phyloP scores from a whole-genome alignment of 2,113 vertebrate genomes.

The Cygnus atratus region DNA sequence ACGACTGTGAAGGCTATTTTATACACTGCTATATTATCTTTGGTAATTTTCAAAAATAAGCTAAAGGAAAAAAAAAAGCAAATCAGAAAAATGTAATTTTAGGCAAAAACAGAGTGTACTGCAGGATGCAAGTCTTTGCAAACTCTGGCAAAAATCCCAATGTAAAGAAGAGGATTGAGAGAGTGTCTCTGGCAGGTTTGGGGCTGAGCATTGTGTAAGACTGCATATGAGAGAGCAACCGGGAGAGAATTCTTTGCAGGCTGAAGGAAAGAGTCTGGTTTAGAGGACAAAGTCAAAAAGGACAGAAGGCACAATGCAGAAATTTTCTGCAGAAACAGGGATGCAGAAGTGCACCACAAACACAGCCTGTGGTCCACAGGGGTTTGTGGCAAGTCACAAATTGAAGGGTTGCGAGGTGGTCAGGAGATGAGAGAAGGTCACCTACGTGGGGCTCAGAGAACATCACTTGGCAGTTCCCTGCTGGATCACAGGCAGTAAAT shows the following conservation, averaged over 20 bases:
- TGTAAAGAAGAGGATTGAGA: neutral
- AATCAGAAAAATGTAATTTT: neutral
- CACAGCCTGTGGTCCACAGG: neutral
- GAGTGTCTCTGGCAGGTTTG: neutral
- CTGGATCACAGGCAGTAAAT: neutral
- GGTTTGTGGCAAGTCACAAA: neutral
- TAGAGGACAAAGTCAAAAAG: neutral
- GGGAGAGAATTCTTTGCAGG: neutral
- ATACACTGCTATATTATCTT: neutral
- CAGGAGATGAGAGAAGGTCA: neutral
- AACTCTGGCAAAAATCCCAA: neutral
- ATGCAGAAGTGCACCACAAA: neutral
- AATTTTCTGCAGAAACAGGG: neutral
- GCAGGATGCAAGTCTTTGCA: neutral
- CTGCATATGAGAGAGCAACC: neutral
- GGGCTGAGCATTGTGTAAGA: neutral
- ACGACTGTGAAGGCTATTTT: neutral
- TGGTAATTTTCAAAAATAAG: neutral
- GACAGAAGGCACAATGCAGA: neutral
- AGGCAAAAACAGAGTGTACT: fast-evolving
- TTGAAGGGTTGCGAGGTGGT: neutral
- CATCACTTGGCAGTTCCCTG: fast-evolving
- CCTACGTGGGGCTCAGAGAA: neutral
- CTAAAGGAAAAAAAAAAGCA: neutral
- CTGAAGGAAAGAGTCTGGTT: neutral